phyloP scores from a whole-genome alignment of 2,888 invertebrate genomes.

The Tinea pellionella region DNA sequence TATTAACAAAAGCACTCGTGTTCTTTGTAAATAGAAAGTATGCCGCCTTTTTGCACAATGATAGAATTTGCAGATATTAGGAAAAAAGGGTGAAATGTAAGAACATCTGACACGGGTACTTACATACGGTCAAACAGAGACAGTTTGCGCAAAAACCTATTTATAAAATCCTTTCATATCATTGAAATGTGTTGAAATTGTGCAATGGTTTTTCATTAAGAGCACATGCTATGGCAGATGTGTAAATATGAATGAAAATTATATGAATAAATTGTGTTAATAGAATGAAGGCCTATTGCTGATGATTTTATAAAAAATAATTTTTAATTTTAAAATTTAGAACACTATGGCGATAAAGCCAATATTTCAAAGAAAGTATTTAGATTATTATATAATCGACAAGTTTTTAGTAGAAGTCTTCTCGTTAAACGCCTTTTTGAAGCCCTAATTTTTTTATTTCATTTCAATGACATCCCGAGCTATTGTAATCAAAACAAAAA shows the following conservation, averaged over 20 bases:
- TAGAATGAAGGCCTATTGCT: no score
- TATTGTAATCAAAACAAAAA: no score
- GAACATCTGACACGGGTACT: conserved; percentile 21
- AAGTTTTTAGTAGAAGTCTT: no score
- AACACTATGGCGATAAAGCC: no score
- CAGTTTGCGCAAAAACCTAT: conserved; percentile 32
- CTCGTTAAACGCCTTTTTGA: no score
- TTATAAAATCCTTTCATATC: conserved; percentile 14
- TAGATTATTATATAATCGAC: no score
- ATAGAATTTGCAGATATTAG: conserved; percentile 7
- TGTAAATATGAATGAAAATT: conserved; percentile 2
- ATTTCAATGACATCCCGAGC: no score
- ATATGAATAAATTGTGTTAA: neutral
- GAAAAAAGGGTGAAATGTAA: conserved; percentile 21
- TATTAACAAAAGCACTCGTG: conserved; percentile 1
- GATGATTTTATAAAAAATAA: no score
- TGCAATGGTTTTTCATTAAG: neutral
- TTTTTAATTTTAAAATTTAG: no score
- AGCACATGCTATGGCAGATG: conserved; percentile 12
- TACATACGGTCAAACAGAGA: conserved; percentile 29
- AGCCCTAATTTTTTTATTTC: no score
- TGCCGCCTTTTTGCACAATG: conserved; percentile 2
- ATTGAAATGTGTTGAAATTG: conserved; percentile 6
- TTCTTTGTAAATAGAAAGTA: neutral
- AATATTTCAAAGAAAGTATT: no score